Percentiles rank a stretch among this genome's conserved stretches.
These are phyloP conservation scores for Muntiacus muntjak DNA, from an alignment of 2,113 vertebrate genomes.

Conservation along the genomic window DNA sequence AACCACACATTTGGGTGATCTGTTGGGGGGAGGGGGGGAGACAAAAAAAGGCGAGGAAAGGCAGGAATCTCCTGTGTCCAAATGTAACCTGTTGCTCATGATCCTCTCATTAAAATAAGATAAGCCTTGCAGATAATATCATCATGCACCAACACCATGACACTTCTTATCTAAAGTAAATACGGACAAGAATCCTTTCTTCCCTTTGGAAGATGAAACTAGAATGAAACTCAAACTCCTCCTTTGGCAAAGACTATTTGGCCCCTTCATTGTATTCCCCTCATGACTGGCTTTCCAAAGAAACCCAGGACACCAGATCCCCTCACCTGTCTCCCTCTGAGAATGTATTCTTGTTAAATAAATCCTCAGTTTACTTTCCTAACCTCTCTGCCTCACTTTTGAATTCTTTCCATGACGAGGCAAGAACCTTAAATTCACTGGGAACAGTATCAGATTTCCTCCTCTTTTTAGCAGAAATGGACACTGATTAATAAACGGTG, in stretches of 20 bases:
- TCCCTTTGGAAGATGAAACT: not conserved
- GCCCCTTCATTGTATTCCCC: not conserved
- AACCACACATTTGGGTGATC: not conserved
- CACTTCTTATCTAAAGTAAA: not conserved
- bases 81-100: not conserved
- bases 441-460: not conserved
- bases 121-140: not conserved
- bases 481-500: not conserved
- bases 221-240: not conserved
- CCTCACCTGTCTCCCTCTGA: not conserved
- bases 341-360: not conserved
- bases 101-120: not conserved
- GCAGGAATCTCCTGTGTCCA: not conserved
- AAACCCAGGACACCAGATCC: not conserved
- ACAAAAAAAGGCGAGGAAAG: not conserved
- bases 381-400: not conserved
- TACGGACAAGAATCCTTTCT: not conserved
- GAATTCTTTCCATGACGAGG: not conserved
- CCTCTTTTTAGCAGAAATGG: not conserved
- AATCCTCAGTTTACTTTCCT: not conserved
- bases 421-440: not conserved
- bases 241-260: not conserved
- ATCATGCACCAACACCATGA: not conserved
- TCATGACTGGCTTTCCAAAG: not conserved
- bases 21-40: rapidly evolving